Evolutionary conservation across 2,113 vertebrate genomes (phyloP).

Genomic region (Meleagris gallopavo): DNA sequence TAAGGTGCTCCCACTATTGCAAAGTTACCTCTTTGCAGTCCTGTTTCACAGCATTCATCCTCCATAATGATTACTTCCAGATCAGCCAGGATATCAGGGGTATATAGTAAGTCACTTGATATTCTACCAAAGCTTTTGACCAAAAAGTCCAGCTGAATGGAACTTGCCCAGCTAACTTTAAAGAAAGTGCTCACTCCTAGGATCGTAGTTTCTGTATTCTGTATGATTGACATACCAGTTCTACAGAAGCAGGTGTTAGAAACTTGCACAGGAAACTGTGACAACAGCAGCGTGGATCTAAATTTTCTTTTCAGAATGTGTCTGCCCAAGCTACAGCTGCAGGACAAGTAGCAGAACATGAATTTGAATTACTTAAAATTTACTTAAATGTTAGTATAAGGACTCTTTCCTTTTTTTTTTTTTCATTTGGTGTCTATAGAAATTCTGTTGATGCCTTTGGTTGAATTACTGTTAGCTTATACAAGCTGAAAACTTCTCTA

Average conservation of each 20-base stretch:
- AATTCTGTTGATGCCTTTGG: not conserved
- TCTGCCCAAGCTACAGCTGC: not conserved
- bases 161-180: not conserved
- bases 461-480: not conserved
- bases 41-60: not conserved
- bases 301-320: not conserved
- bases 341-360: not conserved
- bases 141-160: not conserved
- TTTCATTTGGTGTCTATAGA: not conserved
- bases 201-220: not conserved
- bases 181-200: not conserved
- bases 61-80: not conserved
- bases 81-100: not conserved
- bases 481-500: not conserved
- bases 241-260: not conserved
- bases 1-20: not conserved
- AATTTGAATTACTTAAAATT: not conserved
- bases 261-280: not conserved
- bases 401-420: not conserved
- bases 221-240: not conserved
- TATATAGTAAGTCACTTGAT: not conserved
- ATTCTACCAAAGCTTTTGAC: not conserved
- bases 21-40: not conserved
- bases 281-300: not conserved
- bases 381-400: not conserved